These are phyloP conservation scores for Acropternis orthonyx DNA, from an alignment of 2,797 vertebrate species.

Conservation along the genomic window DNA sequence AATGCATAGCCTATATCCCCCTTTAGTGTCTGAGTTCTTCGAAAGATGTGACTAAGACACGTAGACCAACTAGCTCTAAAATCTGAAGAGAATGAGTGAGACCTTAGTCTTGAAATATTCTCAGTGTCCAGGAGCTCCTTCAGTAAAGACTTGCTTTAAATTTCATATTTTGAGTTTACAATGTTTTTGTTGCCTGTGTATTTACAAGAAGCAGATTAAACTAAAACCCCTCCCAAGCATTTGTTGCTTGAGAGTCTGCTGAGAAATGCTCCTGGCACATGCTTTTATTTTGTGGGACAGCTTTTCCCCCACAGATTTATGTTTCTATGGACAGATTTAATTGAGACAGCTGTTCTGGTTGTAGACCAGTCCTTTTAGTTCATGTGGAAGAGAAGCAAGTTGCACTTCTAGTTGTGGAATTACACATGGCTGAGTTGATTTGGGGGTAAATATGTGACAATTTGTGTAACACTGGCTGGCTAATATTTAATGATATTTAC, in stretches of 20 bases:
- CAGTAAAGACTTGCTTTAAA: not conserved
- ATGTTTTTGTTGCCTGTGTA: not conserved
- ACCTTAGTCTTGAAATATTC: not conserved
- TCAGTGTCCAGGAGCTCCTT: not conserved
- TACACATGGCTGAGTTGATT: not conserved
- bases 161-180: not conserved
- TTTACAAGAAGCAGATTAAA: not conserved
- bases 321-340: not conserved
- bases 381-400: not conserved
- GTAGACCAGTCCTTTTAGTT: not conserved
- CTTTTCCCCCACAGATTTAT: not conserved
- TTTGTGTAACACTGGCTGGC: not conserved
- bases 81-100: not conserved
- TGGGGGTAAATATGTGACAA: not conserved
- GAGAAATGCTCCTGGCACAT: not conserved
- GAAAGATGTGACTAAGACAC: not conserved
- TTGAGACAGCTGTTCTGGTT: not conserved
- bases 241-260: not conserved
- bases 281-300: not conserved
- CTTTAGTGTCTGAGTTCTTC: not conserved
- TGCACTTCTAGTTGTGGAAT: not conserved
- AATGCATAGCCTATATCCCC: not conserved
- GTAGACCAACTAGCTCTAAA: not conserved
- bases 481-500: constrained; percentile 3
- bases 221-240: not conserved